These are phyloP conservation scores for Amblyraja radiata DNA, from an alignment of 2,797 vertebrate species.

Conservation along the genomic window DNA sequence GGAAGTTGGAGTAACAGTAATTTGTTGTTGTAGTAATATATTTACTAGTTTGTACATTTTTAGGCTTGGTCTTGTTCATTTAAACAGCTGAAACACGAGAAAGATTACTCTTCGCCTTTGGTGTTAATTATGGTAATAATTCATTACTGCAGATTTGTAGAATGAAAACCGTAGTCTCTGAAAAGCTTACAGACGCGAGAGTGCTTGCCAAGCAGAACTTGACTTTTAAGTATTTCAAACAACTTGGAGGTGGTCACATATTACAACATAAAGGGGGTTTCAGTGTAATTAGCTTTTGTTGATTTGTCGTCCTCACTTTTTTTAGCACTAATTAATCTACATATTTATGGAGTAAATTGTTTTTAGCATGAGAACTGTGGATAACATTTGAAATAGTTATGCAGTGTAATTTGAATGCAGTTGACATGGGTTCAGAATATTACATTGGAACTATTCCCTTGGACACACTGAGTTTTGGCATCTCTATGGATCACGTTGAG, in stretches of 20 bases:
- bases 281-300: background rate
- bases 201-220: background rate
- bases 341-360: background rate
- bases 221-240: background rate
- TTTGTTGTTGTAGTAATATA: background rate
- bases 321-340: background rate
- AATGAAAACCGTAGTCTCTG: background rate
- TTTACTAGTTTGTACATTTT: background rate
- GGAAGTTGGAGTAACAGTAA: background rate
- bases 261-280: background rate
- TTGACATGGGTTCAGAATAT: background rate
- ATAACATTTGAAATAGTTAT: background rate
- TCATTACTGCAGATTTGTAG: background rate
- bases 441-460: too few relatives aligned
- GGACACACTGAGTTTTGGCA: too few relatives aligned
- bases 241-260: background rate
- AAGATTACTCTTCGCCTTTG: background rate
- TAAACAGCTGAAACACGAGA: background rate
- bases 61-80: background rate
- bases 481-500: too few relatives aligned
- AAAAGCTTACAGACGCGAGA: background rate
- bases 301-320: background rate
- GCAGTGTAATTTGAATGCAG: background rate
- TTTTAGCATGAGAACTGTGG: background rate
- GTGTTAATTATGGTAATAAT: background rate